Evolutionary conservation across 2,113 vertebrate genomes (phyloP).

Genomic region (Mirounga angustirostris): DNA sequence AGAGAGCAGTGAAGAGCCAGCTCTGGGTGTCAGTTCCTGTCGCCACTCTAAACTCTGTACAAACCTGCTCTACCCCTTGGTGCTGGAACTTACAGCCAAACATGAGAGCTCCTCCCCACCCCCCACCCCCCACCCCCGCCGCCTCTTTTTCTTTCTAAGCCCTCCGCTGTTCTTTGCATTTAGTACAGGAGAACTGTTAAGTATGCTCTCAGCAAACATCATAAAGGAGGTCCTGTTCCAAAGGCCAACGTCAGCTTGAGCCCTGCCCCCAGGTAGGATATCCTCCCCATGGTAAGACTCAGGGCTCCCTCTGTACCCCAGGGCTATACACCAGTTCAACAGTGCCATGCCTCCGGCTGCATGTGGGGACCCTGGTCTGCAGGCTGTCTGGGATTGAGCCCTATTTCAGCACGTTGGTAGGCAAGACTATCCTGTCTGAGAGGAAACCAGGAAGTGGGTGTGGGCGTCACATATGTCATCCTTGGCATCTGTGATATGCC

Average conservation of each 20-base stretch:
- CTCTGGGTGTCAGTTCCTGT: neutral
- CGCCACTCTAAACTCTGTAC: neutral
- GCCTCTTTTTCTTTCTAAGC: neutral
- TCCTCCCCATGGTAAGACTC: neutral
- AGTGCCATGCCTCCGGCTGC: neutral
- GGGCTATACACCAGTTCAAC: neutral
- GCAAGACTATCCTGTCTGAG: slow-evolving; percentile 21
- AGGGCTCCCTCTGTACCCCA: neutral
- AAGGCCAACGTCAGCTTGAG: neutral
- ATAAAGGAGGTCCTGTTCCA: slow-evolving; percentile 64
- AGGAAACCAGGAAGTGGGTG: slow-evolving; percentile 50
- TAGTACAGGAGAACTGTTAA: slow-evolving; percentile 72
- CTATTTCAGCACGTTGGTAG: neutral
- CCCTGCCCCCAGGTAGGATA: neutral
- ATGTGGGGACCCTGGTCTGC: neutral
- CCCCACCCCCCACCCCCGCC: no score
- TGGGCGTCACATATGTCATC: neutral
- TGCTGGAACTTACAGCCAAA: neutral
- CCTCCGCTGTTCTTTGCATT: slow-evolving; percentile 31
- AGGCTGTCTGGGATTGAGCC: neutral
- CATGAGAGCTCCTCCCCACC: neutral
- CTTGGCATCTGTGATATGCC: slow-evolving; percentile 39
- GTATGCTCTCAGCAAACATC: slow-evolving; percentile 78
- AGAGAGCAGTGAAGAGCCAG: neutral
- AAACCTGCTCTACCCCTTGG: slow-evolving; percentile 39